Evolutionary conservation across 2,888 invertebrate genomes (phyloP), one percentile per base, ranked within the genome.

Genomic region (Norana najaformis): DNA sequence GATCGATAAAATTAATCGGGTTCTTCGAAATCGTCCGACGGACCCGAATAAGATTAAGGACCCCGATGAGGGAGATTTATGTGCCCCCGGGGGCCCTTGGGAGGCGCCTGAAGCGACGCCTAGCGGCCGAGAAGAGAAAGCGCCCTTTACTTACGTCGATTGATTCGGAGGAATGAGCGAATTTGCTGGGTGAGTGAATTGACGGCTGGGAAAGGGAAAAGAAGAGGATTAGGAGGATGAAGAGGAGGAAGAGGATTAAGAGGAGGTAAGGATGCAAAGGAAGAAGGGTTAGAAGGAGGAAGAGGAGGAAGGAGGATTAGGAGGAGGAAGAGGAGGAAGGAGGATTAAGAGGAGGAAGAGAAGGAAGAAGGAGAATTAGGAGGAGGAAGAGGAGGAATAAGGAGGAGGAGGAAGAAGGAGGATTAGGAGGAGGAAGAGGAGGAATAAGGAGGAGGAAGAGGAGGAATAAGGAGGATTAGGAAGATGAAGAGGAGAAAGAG

Each of bases 1-100:
- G 85, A 85, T 85, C 36, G 37, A 85, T 85, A 36, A 85, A 85
- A 36, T 85, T 85, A 85, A 69, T 69, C 69, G 85, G 85, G 85
- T 35, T 35, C 36, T 36, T 85, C 36, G 85, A 35, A 85, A 85
- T 85, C 85, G 85, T 35, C 37, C 85, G 85, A 85, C 85, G 85
- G 85, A 37, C 11, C 36, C 34, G 85, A 85, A 85, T 85, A 37
- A 85, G 85, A 85, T 85, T 85, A 85, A 37, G 85, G 37, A 85
- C 85, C 85, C 85, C 35, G 85, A 85, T 85, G 85, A 37, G 85
- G 37, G n/a, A 37, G 85, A 85, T 85, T 85, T 37, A 37, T 35
- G 35, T 35, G 36, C 85, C 85, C 85, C 35, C 23, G 13, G 85
- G 30, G 85, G 85, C 37, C 85, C 85, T 34, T 4, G 6, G 36